phyloP scores from a whole-genome alignment of 2,113 vertebrate species.

The Podiceps cristatus region DNA sequence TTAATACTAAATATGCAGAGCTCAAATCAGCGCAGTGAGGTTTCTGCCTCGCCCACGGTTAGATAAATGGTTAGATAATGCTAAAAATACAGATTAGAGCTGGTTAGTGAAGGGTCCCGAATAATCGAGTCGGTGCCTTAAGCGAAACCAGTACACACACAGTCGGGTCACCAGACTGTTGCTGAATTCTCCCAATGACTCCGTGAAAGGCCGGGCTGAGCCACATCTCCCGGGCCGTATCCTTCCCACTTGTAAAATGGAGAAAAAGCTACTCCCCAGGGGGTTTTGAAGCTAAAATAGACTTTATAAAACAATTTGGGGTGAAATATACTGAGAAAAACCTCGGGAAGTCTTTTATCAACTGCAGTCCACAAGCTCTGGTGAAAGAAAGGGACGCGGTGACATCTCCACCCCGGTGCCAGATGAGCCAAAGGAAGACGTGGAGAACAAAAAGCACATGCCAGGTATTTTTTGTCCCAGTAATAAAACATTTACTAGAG shows the following conservation, averaged over 20 bases:
- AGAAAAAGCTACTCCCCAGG: not conserved
- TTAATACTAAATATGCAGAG: not conserved
- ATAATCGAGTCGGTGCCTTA: not conserved
- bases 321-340: not conserved
- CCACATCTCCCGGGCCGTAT: not conserved
- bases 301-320: not conserved
- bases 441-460: conserved; percentile 13
- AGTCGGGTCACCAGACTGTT: not conserved
- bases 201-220: not conserved
- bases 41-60: not conserved
- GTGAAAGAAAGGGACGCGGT: not conserved
- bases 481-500: conserved; percentile 87
- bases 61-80: not conserved
- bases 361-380: not conserved
- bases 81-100: not conserved
- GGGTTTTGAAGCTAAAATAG: not conserved
- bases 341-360: not conserved
- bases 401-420: not conserved
- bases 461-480: conserved; percentile 58
- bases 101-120: not conserved
- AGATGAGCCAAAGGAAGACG: not conserved
- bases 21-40: not conserved
- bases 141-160: not conserved
- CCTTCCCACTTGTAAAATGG: not conserved
- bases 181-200: not conserved